Conservation (phyloP, 2,888 invertebrate genomes). For the Gisinianus flammeolus region DNA sequence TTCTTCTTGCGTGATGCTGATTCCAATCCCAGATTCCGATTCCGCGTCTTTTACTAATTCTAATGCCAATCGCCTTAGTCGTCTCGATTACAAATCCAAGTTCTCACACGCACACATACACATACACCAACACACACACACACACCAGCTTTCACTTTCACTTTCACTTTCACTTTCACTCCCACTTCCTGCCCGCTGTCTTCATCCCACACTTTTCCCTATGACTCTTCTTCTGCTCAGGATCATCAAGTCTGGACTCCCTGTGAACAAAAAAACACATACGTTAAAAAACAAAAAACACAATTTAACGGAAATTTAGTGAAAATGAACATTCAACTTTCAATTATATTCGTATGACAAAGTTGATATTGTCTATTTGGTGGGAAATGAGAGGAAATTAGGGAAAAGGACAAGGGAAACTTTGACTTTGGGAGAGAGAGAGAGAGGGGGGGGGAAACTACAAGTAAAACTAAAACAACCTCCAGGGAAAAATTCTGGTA, state of each 20-base stretch:
- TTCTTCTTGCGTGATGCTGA: background rate
- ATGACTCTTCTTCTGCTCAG: background rate
- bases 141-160: no score
- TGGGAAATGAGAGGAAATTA: no score
- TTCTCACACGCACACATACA: background rate
- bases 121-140: no score
- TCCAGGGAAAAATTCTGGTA: background rate
- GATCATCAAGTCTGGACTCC: background rate
- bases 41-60: background rate
- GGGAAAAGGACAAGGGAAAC: no score
- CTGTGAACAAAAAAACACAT: no score
- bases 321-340: no score
- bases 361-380: no score
- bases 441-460: background rate
- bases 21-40: background rate
- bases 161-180: no score
- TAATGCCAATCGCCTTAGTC: conserved; percentile 6
- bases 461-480: background rate
- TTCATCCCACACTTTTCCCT: background rate
- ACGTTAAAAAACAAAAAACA: no score
- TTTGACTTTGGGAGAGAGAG: background rate
- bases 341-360: no score
- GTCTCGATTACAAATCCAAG: background rate
- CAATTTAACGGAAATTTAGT: no score
- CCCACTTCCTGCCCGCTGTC: background rate